A percentile compares a stretch with the other conserved stretches of the same genome.
Conservation (phyloP, 2,113 vertebrate species). For the Haplochromis burtoni region DNA sequence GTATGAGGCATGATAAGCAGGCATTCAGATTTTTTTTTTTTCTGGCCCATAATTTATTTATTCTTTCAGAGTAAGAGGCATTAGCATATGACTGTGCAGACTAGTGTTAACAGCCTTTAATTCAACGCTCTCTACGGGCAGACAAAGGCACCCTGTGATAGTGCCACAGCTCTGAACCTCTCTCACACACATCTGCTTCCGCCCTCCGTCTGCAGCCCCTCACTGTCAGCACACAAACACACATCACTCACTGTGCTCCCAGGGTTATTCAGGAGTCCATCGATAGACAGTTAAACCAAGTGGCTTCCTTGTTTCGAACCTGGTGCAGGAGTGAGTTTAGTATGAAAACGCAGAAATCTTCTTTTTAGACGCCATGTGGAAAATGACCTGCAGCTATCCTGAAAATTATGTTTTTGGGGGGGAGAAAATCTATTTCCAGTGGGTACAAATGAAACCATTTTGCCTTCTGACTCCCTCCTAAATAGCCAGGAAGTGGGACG, state of each 20-base stretch:
- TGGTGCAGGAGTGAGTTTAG: slow-evolving; percentile 20
- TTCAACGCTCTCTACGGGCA: slow-evolving; percentile 51
- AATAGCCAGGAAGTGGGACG: neutral
- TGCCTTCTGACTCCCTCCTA: neutral
- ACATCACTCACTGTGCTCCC: slow-evolving; percentile 60
- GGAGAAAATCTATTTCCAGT: neutral
- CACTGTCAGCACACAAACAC: slow-evolving; percentile 53
- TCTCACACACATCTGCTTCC: slow-evolving; percentile 70
- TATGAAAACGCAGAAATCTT: neutral
- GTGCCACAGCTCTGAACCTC: slow-evolving; percentile 55
- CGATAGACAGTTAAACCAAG: slow-evolving; percentile 42
- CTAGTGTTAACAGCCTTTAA: slow-evolving; percentile 67
- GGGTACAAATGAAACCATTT: neutral
- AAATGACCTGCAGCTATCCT: neutral
- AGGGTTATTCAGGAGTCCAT: slow-evolving; percentile 56
- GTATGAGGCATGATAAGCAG: slow-evolving; percentile 43
- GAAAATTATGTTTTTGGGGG: neutral
- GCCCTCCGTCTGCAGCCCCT: slow-evolving; percentile 44
- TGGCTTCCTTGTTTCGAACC: slow-evolving; percentile 8
- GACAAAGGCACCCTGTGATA: slow-evolving; percentile 66
- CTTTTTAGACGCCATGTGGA: neutral
- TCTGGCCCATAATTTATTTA: slow-evolving; percentile 68
- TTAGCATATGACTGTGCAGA: slow-evolving; percentile 67
- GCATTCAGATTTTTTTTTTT: slow-evolving; percentile 41
- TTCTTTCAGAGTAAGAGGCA: slow-evolving; percentile 51